These are phyloP conservation scores for Vicugna pacos DNA, from an alignment of 2,113 vertebrate species.

Conservation along the genomic window DNA sequence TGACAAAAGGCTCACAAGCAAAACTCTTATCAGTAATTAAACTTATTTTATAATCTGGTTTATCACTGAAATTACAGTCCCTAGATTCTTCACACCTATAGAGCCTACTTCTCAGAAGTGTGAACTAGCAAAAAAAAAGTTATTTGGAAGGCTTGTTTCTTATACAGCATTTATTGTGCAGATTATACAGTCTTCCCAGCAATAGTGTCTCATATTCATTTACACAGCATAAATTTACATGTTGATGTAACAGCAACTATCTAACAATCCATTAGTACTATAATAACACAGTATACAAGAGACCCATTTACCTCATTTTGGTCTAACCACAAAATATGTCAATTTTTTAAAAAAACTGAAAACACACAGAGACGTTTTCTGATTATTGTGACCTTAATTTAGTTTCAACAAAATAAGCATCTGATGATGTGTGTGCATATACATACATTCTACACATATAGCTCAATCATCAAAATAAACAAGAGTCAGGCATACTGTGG, in stretches of 20 bases:
- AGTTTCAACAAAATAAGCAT: conserved; percentile 38
- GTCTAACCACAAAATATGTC: conserved; percentile 57
- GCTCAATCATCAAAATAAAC: conserved; percentile 31
- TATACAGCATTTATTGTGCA: conserved; percentile 63
- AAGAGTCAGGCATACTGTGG: not conserved
- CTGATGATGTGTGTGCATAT: not conserved
- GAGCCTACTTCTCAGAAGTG: not conserved
- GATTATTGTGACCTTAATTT: conserved; percentile 50
- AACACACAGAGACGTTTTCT: conserved; percentile 50
- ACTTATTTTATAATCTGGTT: conserved; percentile 64
- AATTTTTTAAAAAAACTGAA: not conserved
- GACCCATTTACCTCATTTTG: conserved; percentile 33
- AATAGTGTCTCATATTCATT: conserved; percentile 66
- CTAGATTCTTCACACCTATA: conserved; percentile 56
- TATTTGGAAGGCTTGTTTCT: conserved; percentile 68
- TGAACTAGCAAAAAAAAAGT: conserved; percentile 72
- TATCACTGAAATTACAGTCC: conserved; percentile 28
- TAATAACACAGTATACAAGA: not conserved
- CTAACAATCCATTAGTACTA: conserved; percentile 63
- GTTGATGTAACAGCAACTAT: conserved; percentile 35
- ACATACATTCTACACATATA: not conserved
- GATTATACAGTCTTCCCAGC: conserved; percentile 42
- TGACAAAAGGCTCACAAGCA: conserved; percentile 12
- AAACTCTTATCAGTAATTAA: conserved; percentile 69
- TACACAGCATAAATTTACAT: conserved; percentile 78